Conservation (phyloP, 2,113 vertebrate genomes). For the Ifrita kowaldi region DNA sequence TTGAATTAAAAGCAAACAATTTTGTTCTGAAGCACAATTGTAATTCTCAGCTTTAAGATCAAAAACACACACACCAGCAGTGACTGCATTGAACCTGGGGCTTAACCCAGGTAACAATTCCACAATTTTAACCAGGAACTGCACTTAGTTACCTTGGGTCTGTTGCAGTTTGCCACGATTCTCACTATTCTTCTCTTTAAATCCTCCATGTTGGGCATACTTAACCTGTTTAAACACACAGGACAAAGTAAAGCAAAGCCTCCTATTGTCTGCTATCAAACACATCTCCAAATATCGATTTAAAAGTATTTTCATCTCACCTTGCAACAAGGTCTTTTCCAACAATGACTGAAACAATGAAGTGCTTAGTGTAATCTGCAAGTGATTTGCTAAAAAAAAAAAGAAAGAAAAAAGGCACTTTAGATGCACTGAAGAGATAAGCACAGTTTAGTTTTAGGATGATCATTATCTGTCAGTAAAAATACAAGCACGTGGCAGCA, state of each 20-base stretch:
- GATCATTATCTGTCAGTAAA: background rate
- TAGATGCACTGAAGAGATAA: background rate
- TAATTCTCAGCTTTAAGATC: background rate
- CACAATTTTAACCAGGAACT: background rate
- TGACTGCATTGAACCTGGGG: background rate
- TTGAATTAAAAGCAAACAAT: background rate
- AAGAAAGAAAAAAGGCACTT: background rate
- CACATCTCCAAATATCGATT: background rate
- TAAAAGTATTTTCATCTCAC: constrained; percentile 61
- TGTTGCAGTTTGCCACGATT: constrained; percentile 91
- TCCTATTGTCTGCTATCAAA: background rate
- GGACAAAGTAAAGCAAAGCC: background rate
- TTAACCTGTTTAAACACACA: constrained; percentile 77
- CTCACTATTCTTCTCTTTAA: constrained; percentile 87
- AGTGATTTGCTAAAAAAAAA: constrained; percentile 85
- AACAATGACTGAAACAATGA: constrained; percentile 88
- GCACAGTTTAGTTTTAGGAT: background rate
- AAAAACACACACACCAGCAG: background rate
- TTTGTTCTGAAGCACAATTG: background rate
- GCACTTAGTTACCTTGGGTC: constrained; percentile 83
- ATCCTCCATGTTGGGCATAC: constrained; percentile 93
- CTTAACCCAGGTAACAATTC: background rate
- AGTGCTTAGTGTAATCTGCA: constrained; percentile 86
- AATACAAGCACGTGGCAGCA: background rate
- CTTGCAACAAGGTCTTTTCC: constrained; percentile 94